A percentile compares a stretch with the other conserved stretches of the same genome.
phyloP scores from a whole-genome alignment of 2,888 invertebrate genomes.

The Podabrus alpinus region DNA sequence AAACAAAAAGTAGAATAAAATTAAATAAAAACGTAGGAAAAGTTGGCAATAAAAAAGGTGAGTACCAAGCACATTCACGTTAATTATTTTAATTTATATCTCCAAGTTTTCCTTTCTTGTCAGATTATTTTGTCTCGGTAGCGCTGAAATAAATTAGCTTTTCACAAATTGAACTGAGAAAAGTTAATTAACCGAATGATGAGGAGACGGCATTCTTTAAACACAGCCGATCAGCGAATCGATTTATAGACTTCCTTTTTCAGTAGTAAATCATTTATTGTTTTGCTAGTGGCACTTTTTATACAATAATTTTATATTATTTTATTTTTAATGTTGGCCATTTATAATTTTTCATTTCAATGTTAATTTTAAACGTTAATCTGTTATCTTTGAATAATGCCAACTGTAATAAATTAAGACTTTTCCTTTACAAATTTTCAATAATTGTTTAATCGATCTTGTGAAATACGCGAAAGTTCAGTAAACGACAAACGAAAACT shows the following conservation, averaged over 20 bases:
- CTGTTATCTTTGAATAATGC: too few relatives aligned
- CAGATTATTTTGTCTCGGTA: conserved; percentile 47
- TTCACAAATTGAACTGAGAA: conserved; percentile 46
- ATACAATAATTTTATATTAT: not conserved
- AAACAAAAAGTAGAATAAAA: conserved; percentile 35
- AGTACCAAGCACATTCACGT: conserved; percentile 42
- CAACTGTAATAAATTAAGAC: not conserved
- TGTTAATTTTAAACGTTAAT: not conserved
- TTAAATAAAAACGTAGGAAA: conserved; percentile 36
- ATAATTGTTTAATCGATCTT: too few relatives aligned
- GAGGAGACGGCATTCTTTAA: conserved; percentile 40
- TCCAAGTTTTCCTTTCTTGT: conserved; percentile 42
- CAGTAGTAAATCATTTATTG: not conserved
- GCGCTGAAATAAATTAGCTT: conserved; percentile 48
- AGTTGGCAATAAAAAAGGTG: conserved; percentile 36
- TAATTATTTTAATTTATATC: conserved; percentile 50
- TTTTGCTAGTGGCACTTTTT: not conserved
- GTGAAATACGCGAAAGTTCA: too few relatives aligned
- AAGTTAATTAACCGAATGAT: conserved; percentile 50
- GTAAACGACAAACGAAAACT: too few relatives aligned
- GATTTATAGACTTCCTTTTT: conserved; percentile 22
- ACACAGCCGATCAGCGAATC: conserved; percentile 33
- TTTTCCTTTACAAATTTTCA: too few relatives aligned
- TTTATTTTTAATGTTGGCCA: not conserved
- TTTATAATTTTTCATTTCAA: not conserved